Conservation (phyloP, 2,113 vertebrate species). For the Maccullochella peelii region DNA sequence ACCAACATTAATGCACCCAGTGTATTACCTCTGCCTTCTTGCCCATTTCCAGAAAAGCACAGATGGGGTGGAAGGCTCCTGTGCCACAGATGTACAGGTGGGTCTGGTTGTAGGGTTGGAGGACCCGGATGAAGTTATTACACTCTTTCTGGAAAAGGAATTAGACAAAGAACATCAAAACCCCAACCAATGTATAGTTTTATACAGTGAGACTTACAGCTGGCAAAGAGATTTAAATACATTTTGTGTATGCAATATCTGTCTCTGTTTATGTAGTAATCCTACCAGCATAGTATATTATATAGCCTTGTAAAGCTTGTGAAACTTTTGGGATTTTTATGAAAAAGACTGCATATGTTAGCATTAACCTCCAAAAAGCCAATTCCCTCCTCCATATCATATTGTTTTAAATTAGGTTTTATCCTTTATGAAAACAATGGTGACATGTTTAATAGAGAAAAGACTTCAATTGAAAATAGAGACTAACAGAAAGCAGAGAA, state of each 20-base stretch:
- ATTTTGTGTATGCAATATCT: not conserved
- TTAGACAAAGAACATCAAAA: constrained; percentile 1
- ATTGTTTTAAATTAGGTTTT: constrained; percentile 45
- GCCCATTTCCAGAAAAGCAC: constrained; percentile 95
- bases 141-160: constrained; percentile 92
- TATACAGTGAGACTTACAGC: constrained; percentile 8
- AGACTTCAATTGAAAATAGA: constrained; percentile 37
- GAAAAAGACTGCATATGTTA: constrained; percentile 33
- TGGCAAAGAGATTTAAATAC: constrained; percentile 43
- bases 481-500: constrained; percentile 46
- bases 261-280: constrained; percentile 50
- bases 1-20: not conserved
- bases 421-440: constrained; percentile 50
- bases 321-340: constrained; percentile 24
- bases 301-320: constrained; percentile 19
- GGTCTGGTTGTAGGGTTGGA: constrained; percentile 94
- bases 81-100: constrained; percentile 97
- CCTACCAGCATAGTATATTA: constrained; percentile 9
- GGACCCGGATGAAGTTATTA: constrained; percentile 96
- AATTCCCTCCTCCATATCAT: constrained; percentile 22
- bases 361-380: constrained; percentile 5
- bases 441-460: constrained; percentile 34
- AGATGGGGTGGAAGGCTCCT: constrained; percentile 97
- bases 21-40: constrained; percentile 93
- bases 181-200: not conserved